Conservation (phyloP, 2,888 invertebrate genomes). For the Synergus laeviventris region DNA sequence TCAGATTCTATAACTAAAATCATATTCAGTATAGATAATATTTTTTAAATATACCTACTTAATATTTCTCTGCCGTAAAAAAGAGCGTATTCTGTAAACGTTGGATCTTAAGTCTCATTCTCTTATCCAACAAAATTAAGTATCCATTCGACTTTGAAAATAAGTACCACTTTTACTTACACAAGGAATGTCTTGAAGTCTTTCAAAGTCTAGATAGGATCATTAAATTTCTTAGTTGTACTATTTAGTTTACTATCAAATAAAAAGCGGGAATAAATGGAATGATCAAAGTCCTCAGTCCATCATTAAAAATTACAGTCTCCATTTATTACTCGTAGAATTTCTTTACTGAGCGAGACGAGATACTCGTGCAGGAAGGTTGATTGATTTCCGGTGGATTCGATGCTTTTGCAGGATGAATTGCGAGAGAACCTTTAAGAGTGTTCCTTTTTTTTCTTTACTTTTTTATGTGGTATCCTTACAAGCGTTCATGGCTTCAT, state of each 20-base stretch:
- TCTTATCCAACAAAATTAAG: background rate
- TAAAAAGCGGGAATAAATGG: conserved; percentile 4
- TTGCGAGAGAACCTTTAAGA: conserved; percentile 38
- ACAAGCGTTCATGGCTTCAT: conserved; percentile 36
- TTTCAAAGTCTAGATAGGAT: background rate
- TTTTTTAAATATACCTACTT: too few species aligned
- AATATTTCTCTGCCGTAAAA: too few species aligned
- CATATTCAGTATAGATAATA: too few species aligned
- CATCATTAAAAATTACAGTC: conserved; percentile 15
- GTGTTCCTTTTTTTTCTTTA: conserved; percentile 30
- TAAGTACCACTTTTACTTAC: background rate
- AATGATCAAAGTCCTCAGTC: background rate
- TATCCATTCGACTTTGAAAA: background rate
- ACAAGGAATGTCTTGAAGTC: background rate
- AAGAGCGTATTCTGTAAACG: too few species aligned
- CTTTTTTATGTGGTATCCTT: conserved; percentile 2
- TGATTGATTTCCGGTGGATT: conserved; percentile 36
- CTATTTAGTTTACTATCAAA: conserved; percentile 1
- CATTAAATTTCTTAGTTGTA: background rate
- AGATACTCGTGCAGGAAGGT: conserved; percentile 11
- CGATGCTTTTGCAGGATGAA: background rate
- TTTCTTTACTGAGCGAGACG: conserved; percentile 4
- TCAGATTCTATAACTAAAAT: too few species aligned
- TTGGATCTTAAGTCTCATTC: too few species aligned
- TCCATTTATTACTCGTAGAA: conserved; percentile 17